Evolutionary conservation across 2,888 invertebrate species (phyloP), one percentile per base, ranked within the genome.

Genomic region (Prosopocoilus inquinatus): DNA sequence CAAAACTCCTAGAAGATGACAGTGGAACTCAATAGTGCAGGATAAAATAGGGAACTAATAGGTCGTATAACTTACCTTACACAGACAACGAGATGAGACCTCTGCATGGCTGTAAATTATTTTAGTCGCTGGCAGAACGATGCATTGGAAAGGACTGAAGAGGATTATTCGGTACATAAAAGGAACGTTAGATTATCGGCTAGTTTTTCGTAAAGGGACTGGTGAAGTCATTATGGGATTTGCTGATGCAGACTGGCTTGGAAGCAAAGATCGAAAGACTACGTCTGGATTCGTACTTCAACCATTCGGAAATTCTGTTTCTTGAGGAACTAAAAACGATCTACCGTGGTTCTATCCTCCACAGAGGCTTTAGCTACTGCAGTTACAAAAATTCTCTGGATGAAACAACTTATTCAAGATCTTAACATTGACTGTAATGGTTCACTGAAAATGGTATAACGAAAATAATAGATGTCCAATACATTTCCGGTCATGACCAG

Each of bases 321-420:
- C 50, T 28, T 72, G 70, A 69, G 49, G 47, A 3, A 65, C 67
- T 7, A 65, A 60, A 36, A 69, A 58, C 70, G 70, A 50, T 51
- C 53, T n/a, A 33, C 60, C 15, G 67, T 68, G 2, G 60, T 67
- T 0, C 39, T 67, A 1, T 69, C 69, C 8, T 65, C 66, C 0
- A 69, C 68, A 5, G 69, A 70, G 50, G 65, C 69, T 1, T 49
- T 36, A 9, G 39, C 39, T 3, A 39, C 13, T 7, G 39, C 39
- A 7, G 39, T 13, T 12, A 13, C 5, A 7, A 13, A 39, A 9
- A 13, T 39, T 7, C 12, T 39, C 13, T 39, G 39, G 39, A 7
- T 39, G 5, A n/a, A n/a, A n/a, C n/a, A n/a, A n/a, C 13, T 39
- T 12, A 12, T 39, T 11, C 7, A 39, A 3, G 39, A 39, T 9